phyloP scores from a whole-genome alignment of 2,113 vertebrate species.

The Zeus faber region DNA sequence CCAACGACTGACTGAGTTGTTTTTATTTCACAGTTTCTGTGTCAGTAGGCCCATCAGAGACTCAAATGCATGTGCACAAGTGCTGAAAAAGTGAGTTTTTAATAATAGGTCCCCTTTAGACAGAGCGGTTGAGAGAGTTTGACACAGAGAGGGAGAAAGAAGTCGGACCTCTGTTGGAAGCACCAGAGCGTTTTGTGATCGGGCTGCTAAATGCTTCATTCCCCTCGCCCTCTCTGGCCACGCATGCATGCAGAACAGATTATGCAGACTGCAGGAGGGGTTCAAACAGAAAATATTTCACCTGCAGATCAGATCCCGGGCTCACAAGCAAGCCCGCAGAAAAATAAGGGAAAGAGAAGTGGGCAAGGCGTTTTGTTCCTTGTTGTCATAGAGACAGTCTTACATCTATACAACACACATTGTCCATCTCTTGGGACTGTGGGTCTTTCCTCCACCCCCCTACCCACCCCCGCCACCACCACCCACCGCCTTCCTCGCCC shows the following conservation, averaged over 20 bases:
- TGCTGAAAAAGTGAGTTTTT: too few relatives aligned
- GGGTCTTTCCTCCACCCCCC: conserved; percentile 50
- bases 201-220: conserved; percentile 45
- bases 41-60: too few relatives aligned
- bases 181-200: conserved; percentile 50
- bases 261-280: conserved; percentile 38
- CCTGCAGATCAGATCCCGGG: conserved; percentile 25
- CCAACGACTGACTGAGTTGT: too few relatives aligned
- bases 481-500: conserved; percentile 36
- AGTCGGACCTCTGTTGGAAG: conserved; percentile 33
- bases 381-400: conserved; percentile 17
- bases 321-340: too few relatives aligned
- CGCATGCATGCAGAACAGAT: conserved; percentile 32
- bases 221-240: conserved; percentile 39
- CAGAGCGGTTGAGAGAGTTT: neutral
- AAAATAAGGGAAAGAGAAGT: neutral
- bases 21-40: too few relatives aligned
- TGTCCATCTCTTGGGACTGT: conserved; percentile 52
- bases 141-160: conserved; percentile 10
- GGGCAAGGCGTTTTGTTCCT: conserved; percentile 3
- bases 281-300: conserved; percentile 9
- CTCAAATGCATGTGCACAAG: too few relatives aligned
- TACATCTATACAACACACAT: conserved; percentile 37
- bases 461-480: neutral
- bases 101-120: too few relatives aligned